Conservation (phyloP, 2,888 invertebrate genomes). For the Mythimna albipuncta region DNA sequence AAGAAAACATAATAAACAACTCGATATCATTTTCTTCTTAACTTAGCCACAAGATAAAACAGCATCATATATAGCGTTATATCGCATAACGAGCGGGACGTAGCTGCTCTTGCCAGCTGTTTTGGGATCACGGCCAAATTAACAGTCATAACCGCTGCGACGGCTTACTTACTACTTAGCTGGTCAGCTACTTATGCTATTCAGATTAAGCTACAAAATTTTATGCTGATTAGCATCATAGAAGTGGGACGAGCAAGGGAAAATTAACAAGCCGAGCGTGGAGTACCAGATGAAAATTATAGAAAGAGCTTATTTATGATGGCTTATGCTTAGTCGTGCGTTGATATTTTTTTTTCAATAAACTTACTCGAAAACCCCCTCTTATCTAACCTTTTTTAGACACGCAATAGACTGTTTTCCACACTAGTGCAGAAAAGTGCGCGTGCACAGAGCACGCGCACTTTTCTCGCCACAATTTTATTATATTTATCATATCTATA, state of each 20-base stretch:
- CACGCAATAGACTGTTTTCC: too few species aligned
- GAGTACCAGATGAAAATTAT: too few species aligned
- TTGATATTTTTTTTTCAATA: too few species aligned
- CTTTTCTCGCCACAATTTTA: too few species aligned
- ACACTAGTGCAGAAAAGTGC: too few species aligned
- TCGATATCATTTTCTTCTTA: constrained; percentile 15
- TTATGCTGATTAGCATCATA: background rate
- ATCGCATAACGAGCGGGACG: constrained; percentile 23
- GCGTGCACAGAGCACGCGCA: too few species aligned
- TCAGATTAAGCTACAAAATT: background rate
- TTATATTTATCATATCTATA: too few species aligned
- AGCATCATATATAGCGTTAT: constrained; percentile 34
- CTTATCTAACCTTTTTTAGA: too few species aligned
- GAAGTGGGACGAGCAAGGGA: background rate
- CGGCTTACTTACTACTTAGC: constrained; percentile 42
- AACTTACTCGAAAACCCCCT: too few species aligned
- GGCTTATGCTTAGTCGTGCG: too few species aligned
- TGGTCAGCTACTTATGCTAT: constrained; percentile 29
- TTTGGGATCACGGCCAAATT: constrained; percentile 61
- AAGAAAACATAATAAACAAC: constrained; percentile 11
- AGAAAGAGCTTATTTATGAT: too few species aligned
- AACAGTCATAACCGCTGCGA: constrained; percentile 39
- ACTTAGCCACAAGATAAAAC: constrained; percentile 34
- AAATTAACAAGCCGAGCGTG: background rate
- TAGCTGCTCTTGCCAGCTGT: constrained; percentile 48